phyloP scores from a whole-genome alignment of 1,140 invertebrate genomes.

The Megalopta genalis region DNA sequence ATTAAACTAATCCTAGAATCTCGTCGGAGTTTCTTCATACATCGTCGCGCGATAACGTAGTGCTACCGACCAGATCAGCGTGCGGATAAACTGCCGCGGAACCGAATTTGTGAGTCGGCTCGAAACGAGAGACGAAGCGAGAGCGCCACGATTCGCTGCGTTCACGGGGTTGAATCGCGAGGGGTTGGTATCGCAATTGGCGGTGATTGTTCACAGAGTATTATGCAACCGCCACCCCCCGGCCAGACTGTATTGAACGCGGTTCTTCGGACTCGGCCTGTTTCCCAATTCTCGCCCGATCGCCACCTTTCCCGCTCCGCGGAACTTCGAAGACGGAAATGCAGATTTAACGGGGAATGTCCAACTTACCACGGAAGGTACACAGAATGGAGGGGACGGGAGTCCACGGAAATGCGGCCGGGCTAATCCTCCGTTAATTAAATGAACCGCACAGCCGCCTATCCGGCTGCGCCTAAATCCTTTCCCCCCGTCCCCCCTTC shows the following conservation, averaged over 20 bases:
- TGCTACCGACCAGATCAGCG: conserved; percentile 21
- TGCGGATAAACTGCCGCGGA: conserved; percentile 27
- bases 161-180: conserved; percentile 27
- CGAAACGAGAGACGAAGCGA: neutral
- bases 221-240: conserved; percentile 22
- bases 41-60: conserved; percentile 30
- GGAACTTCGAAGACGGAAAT: conserved; percentile 65
- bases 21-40: conserved; percentile 16
- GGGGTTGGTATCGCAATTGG: conserved; percentile 29
- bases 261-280: neutral
- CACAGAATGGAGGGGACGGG: neutral
- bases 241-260: conserved; percentile 18
- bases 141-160: neutral
- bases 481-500: neutral
- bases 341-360: conserved; percentile 63
- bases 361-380: conserved; percentile 48
- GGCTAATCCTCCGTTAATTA: conserved; percentile 70
- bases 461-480: neutral
- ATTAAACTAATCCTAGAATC: conserved; percentile 45
- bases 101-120: neutral
- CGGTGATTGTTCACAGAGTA: conserved; percentile 50
- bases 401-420: conserved; percentile 55
- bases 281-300: no score
- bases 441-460: conserved; percentile 38
- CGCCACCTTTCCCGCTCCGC: conserved; percentile 17